phyloP scores from a whole-genome alignment of 2,888 invertebrate genomes.

The Pammene aurita region DNA sequence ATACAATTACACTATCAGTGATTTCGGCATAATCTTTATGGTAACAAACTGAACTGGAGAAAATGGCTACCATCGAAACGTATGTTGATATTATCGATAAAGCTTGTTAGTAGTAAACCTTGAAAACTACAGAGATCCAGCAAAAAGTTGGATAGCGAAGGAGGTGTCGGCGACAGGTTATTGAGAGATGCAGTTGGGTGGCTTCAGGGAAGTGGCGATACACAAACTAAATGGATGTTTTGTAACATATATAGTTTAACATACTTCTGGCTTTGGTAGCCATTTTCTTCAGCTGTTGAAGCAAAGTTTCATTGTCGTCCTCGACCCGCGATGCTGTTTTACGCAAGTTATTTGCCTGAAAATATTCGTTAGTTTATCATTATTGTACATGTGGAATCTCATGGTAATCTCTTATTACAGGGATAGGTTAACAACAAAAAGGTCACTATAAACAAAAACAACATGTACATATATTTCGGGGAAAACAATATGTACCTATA shows the following conservation, averaged over 20 bases:
- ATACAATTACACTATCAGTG: slow-evolving; percentile 47
- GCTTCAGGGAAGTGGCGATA: slow-evolving; percentile 50
- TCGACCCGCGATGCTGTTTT: slow-evolving; percentile 96
- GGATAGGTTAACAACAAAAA: slow-evolving; percentile 53
- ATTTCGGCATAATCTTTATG: slow-evolving; percentile 42
- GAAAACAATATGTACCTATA: slow-evolving; percentile 73
- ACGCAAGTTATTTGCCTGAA: slow-evolving; percentile 93
- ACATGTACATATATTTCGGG: slow-evolving; percentile 46
- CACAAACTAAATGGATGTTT: slow-evolving; percentile 67
- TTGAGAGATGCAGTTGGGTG: slow-evolving; percentile 44
- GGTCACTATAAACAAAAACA: slow-evolving; percentile 53
- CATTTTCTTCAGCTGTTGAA: slow-evolving; percentile 98
- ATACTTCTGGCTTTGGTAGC: slow-evolving; percentile 93
- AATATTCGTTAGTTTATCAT: slow-evolving; percentile 75
- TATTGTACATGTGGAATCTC: slow-evolving; percentile 48
- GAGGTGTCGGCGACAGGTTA: slow-evolving; percentile 45
- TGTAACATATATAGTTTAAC: slow-evolving; percentile 76
- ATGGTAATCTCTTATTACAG: slow-evolving; percentile 43
- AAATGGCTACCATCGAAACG: slow-evolving; percentile 82
- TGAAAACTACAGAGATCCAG: slow-evolving; percentile 55
- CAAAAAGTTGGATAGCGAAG: slow-evolving; percentile 50
- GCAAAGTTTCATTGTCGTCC: slow-evolving; percentile 98
- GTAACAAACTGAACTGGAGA: slow-evolving; percentile 69
- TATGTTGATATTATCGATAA: slow-evolving; percentile 57
- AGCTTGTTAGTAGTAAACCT: slow-evolving; percentile 76